Evolutionary conservation across 2,797 vertebrate genomes (phyloP), one percentile per base, ranked within the genome.

Genomic region (Salmo trutta): DNA sequence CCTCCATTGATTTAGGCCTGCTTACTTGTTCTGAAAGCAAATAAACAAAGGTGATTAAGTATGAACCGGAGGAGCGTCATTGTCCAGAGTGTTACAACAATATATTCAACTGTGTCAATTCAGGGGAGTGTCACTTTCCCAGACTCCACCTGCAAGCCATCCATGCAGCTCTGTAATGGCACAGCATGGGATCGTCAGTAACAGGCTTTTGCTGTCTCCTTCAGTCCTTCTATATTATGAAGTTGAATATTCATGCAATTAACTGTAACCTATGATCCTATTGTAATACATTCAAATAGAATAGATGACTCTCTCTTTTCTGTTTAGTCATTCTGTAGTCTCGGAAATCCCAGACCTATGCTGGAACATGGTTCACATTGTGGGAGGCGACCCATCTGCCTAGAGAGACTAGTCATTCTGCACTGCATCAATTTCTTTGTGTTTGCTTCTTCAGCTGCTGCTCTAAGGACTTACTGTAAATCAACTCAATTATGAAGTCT

Each of bases 401-500:
- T 47, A 47, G 10, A 47, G 41, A 47, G 41, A 47, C 10, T 14
- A 47, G 3, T 47, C 41, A 14, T 47, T 47, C 41, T 12, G 10
- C 41, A 47, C 41, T 10, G 12, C 21, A 66, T 27, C 64, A 16
- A 4, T 66, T 15, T 14, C 8, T 47, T 47, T 3, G 41, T 10
- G 8, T 47, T 47, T 47, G 41, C 41, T 47, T 47, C 41, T 47
- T 47, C 41, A 47, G 41, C 41, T 47, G 41, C 41, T 47, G 41
- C 41, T 47, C 41, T 47, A 47, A 47, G 41, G 8, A 47, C 2
- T 47, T 68, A 68, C 36, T 51, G 68, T 65, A 19, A 78, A 79
- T 41, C 77, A 75, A 53, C 80, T 77, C 77, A 62, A 47, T 47
- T 31, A 8, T 16, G 21, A 77, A 74, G 66, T 10, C 5, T 52